Evolutionary conservation across 2,888 invertebrate genomes (phyloP), one percentile per base, ranked within the genome.

Genomic region (Drosophila emarginata): DNA sequence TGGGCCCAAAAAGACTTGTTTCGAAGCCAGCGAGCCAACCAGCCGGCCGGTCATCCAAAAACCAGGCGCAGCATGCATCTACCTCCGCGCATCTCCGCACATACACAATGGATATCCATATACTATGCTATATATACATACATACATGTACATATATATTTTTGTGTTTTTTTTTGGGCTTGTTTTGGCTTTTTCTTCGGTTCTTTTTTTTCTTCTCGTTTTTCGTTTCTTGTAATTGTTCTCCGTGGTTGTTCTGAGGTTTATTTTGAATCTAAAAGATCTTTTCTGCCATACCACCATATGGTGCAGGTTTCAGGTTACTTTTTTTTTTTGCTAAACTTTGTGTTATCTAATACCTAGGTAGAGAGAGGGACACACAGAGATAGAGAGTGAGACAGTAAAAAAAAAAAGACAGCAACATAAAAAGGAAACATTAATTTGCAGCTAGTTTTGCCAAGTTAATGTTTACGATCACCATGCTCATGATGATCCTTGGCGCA

Each of bases 211-310:
- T 77, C 63, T 67, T 74, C 79, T 77, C 64, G 53, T 79, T 77
- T 81, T 79, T 81, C 75, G 75, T 77, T 79, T 81, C 66, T 52
- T 75, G 77, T 77, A 80, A 80, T 80, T 80, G 79, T 77, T 79
- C 64, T 72, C 71, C 69, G 65, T 72, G 72, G 65, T 72, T 67
- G 58, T 67, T 58, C 67, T 62, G 72, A 64, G 70, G 36, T 70
- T 64, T 59, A 54, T 36, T 51, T 73, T 58, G 45, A 7, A 60
- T 28, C 51, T 57, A 12, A 64, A 59, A 61, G 64, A 58, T 67
- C 62, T 15, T 15, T 54, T 45, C 45, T 39, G n/a, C 37, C 45
- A 11, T 12, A 21, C 18, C 39, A 54, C 71, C 70, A 70, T 70
- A 70, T 70, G 70, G 58, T 14, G 45, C 11, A 50, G 56, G 26